Percentiles rank a stretch among this genome's conserved stretches.
These are phyloP conservation scores for Sphaerophoria taeniata DNA, from an alignment of 2,888 invertebrate genomes.

Conservation along the genomic window DNA sequence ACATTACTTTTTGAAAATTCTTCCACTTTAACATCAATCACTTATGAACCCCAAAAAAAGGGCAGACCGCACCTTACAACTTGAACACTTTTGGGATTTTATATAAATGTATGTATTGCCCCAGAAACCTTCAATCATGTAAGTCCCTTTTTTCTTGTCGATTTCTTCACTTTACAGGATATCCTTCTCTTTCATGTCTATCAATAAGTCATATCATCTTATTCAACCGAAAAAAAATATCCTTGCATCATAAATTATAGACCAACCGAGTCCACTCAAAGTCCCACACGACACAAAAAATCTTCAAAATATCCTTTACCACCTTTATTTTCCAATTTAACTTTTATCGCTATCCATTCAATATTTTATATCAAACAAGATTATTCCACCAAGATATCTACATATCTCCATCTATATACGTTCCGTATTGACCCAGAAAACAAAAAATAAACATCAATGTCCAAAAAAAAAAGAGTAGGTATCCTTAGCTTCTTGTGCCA, in stretches of 20 bases:
- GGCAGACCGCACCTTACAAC: not conserved
- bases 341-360: slow-evolving; percentile 53
- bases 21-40: not conserved
- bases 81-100: not conserved
- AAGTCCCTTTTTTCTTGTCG: not conserved
- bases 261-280: not conserved
- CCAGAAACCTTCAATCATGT: not conserved
- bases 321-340: slow-evolving; percentile 72
- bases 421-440: slow-evolving; percentile 15
- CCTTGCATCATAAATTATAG: slow-evolving; percentile 21
- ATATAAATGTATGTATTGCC: not conserved
- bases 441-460: slow-evolving; percentile 6
- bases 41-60: not conserved
- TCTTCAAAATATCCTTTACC: slow-evolving; percentile 33
- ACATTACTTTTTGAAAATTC: too few species aligned
- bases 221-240: not conserved
- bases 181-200: slow-evolving; percentile 4
- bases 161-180: not conserved
- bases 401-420: slow-evolving; percentile 9
- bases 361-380: slow-evolving; percentile 53
- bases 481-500: not conserved
- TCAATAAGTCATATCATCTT: not conserved
- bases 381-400: slow-evolving; percentile 62
- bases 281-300: not conserved
- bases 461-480: not conserved